Conservation (phyloP, 53 echinoderm and acorn worm genomes). For the Luidia sarsii region DNA sequence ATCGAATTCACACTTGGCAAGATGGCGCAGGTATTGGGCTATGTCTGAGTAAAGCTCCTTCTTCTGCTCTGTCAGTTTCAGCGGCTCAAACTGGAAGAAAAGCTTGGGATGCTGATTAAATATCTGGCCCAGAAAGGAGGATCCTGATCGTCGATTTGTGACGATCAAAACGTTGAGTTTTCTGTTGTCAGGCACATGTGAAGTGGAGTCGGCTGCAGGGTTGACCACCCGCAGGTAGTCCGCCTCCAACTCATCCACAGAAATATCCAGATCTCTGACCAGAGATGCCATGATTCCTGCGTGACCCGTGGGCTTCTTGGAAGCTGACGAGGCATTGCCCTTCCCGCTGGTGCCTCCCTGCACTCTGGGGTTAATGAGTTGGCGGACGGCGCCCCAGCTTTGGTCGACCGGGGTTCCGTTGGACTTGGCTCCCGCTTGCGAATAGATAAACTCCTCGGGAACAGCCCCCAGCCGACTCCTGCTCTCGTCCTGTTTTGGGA, state of each 20-base stretch:
- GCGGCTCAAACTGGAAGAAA: constrained; percentile 97
- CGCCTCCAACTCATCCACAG: not conserved
- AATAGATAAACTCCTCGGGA: not conserved
- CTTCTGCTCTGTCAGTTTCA: constrained; percentile 85
- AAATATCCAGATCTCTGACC: not conserved
- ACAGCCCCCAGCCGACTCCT: not conserved
- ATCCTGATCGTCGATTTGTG: constrained; percentile 92
- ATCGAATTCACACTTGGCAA: constrained; percentile 80
- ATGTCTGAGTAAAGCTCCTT: constrained; percentile 63
- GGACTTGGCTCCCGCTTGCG: too few species aligned
- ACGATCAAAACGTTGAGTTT: constrained; percentile 76
- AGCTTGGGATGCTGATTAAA: constrained; percentile 92
- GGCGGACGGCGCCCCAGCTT: not conserved
- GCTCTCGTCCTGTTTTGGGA: constrained; percentile 26
- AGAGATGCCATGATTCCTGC: not conserved
- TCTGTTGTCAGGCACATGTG: not conserved
- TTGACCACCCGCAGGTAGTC: constrained; percentile 12
- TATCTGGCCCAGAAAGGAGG: constrained; percentile 91
- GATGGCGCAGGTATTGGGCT: constrained; percentile 58
- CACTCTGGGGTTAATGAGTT: not conserved
- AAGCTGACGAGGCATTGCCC: not conserved
- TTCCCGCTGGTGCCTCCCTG: not conserved
- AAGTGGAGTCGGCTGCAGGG: not conserved
- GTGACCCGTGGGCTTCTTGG: not conserved
- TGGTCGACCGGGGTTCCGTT: too few species aligned